Evolutionary conservation across 2,888 invertebrate species (phyloP), one percentile per base, ranked within the genome.

Genomic region (Hydrotaea diabolus): DNA sequence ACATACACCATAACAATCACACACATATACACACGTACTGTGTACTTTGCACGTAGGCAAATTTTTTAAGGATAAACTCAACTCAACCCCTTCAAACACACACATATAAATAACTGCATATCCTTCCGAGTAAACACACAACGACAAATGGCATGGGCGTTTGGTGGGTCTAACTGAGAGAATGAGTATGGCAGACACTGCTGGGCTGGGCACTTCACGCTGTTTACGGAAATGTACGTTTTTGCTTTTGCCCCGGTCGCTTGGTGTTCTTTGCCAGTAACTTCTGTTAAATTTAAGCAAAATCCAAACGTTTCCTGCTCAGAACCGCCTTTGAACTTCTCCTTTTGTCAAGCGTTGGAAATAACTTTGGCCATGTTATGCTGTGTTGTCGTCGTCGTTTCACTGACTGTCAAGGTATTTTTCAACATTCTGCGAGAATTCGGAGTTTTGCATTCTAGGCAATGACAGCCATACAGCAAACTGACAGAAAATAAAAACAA

Each of bases 21-120:
- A 31, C 4, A 23, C 15, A 73, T 39, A 39, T 5, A 57, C 19
- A 57, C 17, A 39, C 19, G 9, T n/a, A 39, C 7, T 19, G 43
- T 31, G n/a, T 19, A 57, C 15, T 36, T 73, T n/a, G 53, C 57
- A 64, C 62, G 76, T 62, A 62, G 49, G 49, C 21, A 71, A 71
- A 39, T 75, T 76, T n/a, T 75, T 80, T 26, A 76, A 71, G 39
- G 39, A 39, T 39, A 39, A 39, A 9, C 39, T 39, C 11, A 39
- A 39, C 55, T 9, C 39, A 39, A 39, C 39, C 13, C 39, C 8
- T 8, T 13, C 66, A 59, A 19, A 77, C 66, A 46, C 55, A 43
- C 59, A 26, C 17, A 13, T 64, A 53, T n/a, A n/a, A 53, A 13
- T 53, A 64, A 64, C 39, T 64, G 62, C 59, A 69, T 39, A 21